phyloP scores from a whole-genome alignment of 1,140 invertebrate genomes.

The Hyposmocoma kahamanoa region DNA sequence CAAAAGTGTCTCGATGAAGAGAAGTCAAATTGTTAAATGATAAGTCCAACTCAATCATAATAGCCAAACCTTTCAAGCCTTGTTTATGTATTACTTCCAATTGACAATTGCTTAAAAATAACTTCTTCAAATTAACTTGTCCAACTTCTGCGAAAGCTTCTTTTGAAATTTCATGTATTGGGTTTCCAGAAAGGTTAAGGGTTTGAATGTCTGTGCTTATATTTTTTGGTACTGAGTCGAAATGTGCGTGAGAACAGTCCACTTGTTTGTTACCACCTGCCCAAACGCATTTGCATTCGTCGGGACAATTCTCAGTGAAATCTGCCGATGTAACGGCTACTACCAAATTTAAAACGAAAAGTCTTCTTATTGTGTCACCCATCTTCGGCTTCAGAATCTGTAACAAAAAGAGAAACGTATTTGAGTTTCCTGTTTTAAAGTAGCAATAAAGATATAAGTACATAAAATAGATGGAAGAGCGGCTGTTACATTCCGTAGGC shows the following conservation, averaged over 20 bases:
- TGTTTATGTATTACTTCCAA: conserved; percentile 80
- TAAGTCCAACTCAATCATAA: conserved; percentile 90
- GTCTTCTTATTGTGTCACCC: conserved; percentile 24
- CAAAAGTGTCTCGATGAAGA: conserved; percentile 82
- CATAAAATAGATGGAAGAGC: too few relatives aligned
- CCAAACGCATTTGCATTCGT: conserved; percentile 85
- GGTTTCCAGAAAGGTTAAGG: conserved; percentile 84
- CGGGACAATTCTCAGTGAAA: conserved; percentile 63
- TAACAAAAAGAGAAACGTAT: conserved; percentile 34
- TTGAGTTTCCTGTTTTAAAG: too few relatives aligned
- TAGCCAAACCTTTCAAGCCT: conserved; percentile 83
- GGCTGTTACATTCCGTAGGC: too few relatives aligned
- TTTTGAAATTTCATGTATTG: conserved; percentile 77
- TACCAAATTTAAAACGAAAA: conserved; percentile 31
- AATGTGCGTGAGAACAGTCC: conserved; percentile 80
- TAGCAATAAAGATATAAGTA: too few relatives aligned
- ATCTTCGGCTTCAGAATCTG: conserved; percentile 54
- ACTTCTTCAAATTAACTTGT: conserved; percentile 86
- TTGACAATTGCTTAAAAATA: conserved; percentile 82
- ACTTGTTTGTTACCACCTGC: conserved; percentile 86
- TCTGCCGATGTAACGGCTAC: conserved; percentile 36
- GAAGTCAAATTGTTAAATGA: conserved; percentile 83
- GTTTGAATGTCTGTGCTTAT: conserved; percentile 84
- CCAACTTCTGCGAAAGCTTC: conserved; percentile 81
- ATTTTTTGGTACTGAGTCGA: conserved; percentile 79